A percentile compares a stretch with the other conserved stretches of the same genome.
These are phyloP conservation scores for Euclidia mi DNA, from an alignment of 2,888 invertebrate species.

Conservation along the genomic window DNA sequence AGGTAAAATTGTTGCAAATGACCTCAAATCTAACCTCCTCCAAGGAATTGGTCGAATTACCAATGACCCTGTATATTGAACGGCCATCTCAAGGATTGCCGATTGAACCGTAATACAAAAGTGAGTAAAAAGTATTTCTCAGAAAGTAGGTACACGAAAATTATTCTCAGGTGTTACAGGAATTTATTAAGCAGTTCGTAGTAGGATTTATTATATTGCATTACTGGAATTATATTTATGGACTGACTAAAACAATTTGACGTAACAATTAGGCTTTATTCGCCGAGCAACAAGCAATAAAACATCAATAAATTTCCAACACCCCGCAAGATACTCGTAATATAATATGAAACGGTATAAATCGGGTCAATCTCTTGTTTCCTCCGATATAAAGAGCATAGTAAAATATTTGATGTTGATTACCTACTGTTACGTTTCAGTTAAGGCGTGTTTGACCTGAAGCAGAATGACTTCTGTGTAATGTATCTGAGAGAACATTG, in stretches of 20 bases:
- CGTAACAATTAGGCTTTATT: slow-evolving; percentile 38
- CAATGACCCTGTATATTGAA: too few relatives aligned
- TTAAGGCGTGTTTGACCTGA: slow-evolving; percentile 32
- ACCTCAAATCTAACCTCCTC: too few relatives aligned
- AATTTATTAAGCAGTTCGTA: too few relatives aligned
- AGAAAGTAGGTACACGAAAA: too few relatives aligned
- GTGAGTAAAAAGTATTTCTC: too few relatives aligned
- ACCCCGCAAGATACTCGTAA: slow-evolving; percentile 39
- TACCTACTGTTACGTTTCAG: slow-evolving; percentile 31
- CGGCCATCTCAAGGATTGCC: too few relatives aligned
- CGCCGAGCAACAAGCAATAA: slow-evolving; percentile 33
- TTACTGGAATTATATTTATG: slow-evolving; percentile 5
- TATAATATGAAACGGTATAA: slow-evolving; percentile 39
- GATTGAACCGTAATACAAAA: too few relatives aligned
- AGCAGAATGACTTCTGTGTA: slow-evolving; percentile 64
- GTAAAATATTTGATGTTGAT: slow-evolving; percentile 55
- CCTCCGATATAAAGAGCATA: slow-evolving; percentile 39
- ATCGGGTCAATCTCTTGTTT: slow-evolving; percentile 41
- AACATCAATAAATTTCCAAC: slow-evolving; percentile 35
- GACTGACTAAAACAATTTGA: slow-evolving; percentile 24
- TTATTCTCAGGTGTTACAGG: too few relatives aligned
- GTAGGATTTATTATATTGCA: too few relatives aligned
- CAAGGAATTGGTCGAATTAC: too few relatives aligned
- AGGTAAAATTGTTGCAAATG: too few relatives aligned
- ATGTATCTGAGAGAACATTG: slow-evolving; percentile 65